A percentile compares a stretch with the other conserved stretches of the same genome.
Evolutionary conservation across 2,113 vertebrate genomes (phyloP).

Genomic region (Castor canadensis): DNA sequence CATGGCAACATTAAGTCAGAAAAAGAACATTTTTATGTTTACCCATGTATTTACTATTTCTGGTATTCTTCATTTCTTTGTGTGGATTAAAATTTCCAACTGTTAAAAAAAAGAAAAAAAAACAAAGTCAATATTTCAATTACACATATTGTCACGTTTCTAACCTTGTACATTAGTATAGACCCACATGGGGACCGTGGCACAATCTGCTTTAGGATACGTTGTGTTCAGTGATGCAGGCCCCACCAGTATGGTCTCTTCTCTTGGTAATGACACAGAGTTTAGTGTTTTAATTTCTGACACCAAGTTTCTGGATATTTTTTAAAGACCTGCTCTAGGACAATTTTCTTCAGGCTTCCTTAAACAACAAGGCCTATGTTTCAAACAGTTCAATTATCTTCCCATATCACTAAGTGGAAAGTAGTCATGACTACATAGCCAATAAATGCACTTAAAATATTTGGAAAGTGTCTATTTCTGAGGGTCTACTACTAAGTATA

Average conservation of each 20-base stretch:
- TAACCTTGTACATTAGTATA: background rate
- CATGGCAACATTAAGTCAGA: background rate
- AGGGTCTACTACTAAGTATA: background rate
- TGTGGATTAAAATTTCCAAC: no score
- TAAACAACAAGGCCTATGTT: background rate
- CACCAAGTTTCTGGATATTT: background rate
- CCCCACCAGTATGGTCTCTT: background rate
- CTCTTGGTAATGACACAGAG: background rate
- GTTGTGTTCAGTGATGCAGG: no score
- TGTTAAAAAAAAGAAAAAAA: no score
- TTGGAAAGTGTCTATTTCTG: background rate
- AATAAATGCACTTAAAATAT: no score
- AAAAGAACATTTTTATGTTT: background rate
- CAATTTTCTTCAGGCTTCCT: background rate
- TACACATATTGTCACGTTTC: background rate
- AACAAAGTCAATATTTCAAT: background rate
- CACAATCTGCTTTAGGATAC: no score
- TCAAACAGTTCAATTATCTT: background rate
- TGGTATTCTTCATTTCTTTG: no score
- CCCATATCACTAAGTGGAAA: background rate
- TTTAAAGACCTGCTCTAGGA: background rate
- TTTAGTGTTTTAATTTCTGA: background rate
- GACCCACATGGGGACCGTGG: background rate
- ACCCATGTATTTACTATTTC: no score
- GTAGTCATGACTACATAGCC: background rate